Conservation (phyloP, 2,797 vertebrate genomes). For the Lagocephalus sceleratus region DNA sequence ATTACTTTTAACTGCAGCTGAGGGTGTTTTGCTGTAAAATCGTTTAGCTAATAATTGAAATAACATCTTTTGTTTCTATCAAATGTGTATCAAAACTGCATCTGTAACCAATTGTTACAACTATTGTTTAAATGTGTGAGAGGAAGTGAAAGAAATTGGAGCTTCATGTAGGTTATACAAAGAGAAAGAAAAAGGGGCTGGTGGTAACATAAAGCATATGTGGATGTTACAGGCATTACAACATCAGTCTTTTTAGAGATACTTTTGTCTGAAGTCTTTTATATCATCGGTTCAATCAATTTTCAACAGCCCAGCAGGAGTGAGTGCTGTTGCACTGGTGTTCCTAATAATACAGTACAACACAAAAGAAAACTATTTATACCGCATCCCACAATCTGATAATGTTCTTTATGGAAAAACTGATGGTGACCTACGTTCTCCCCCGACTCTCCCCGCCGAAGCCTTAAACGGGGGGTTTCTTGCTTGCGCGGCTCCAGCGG, state of each 20-base stretch:
- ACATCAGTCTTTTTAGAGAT: background rate
- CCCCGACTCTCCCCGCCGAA: background rate
- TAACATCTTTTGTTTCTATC: background rate
- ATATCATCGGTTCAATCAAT: background rate
- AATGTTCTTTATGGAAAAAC: background rate
- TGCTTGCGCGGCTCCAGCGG: background rate
- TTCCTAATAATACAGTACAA: background rate
- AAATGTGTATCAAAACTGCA: background rate
- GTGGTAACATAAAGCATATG: constrained; percentile 4
- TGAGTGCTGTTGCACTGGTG: background rate
- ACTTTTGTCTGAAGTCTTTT: background rate
- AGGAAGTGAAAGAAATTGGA: background rate
- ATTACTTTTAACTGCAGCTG: background rate
- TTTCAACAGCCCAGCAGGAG: constrained; percentile 1
- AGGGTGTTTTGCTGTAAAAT: background rate
- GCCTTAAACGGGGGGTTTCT: background rate
- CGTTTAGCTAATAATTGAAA: too few relatives aligned
- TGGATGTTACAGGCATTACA: background rate
- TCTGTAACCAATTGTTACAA: background rate
- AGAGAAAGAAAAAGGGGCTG: background rate
- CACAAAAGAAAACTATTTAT: background rate
- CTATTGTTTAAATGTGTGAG: background rate
- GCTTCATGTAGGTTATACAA: background rate
- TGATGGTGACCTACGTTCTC: background rate
- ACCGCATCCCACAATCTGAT: background rate